phyloP scores from a whole-genome alignment of 1,140 invertebrate genomes.

The Amyelois transitella region DNA sequence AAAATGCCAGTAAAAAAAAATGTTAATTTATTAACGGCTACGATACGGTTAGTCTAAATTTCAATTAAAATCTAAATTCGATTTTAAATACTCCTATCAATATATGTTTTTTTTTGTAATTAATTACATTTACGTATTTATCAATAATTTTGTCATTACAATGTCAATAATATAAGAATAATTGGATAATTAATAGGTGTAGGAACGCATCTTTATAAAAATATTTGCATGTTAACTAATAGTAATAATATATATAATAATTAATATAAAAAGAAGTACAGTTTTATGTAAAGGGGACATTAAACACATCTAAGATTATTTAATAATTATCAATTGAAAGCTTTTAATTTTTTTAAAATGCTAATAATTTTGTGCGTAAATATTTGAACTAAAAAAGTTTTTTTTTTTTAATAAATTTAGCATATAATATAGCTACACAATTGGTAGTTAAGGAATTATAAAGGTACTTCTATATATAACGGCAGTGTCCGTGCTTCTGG shows the following conservation, averaged over 20 bases:
- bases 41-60: background rate
- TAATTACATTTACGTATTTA: slow-evolving; percentile 12
- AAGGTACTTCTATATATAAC: background rate
- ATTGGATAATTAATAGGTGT: too few species aligned
- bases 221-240: background rate
- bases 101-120: slow-evolving; percentile 8
- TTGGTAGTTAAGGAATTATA: background rate
- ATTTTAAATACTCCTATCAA: slow-evolving; percentile 9
- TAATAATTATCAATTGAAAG: too few species aligned
- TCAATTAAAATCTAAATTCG: slow-evolving; percentile 28
- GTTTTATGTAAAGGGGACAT: too few species aligned
- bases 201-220: background rate
- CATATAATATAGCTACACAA: too few species aligned
- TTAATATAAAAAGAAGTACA: background rate
- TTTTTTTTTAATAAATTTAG: too few species aligned
- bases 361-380: too few species aligned
- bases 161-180: background rate
- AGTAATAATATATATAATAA: background rate
- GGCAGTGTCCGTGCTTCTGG: background rate
- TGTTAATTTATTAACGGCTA: background rate
- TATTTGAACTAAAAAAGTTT: too few species aligned
- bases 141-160: background rate
- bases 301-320: too few species aligned
- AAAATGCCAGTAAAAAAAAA: background rate
- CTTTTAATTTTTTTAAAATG: too few species aligned